Conservation (phyloP, 2,797 vertebrate species). For the Ataeniobius toweri region DNA sequence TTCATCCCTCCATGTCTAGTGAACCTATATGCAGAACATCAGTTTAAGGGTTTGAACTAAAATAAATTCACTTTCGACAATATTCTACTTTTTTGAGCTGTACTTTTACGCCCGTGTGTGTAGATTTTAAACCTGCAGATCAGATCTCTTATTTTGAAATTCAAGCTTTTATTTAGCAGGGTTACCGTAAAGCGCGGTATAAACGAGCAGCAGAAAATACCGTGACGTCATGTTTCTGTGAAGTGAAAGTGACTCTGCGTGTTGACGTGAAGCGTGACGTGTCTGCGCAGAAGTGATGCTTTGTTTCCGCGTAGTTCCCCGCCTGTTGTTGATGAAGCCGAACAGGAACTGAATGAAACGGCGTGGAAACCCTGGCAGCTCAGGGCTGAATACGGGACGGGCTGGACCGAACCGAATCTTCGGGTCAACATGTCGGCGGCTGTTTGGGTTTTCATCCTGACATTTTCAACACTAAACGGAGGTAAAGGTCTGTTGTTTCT, state of each 20-base stretch:
- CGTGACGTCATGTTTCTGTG: not conserved
- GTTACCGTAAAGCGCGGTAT: not conserved
- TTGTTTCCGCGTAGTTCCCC: not conserved
- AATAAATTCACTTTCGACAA: not conserved
- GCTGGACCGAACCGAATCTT: not conserved
- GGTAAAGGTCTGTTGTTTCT: not conserved
- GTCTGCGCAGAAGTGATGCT: not conserved
- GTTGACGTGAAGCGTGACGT: not conserved
- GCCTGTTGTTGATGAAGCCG: not conserved
- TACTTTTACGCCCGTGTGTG: too few species aligned
- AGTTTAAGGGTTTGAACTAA: not conserved
- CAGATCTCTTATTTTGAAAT: too few species aligned
- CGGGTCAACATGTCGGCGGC: conserved; percentile 8
- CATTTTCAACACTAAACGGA: not conserved
- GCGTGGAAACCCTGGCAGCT: not conserved
- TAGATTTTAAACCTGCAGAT: too few species aligned
- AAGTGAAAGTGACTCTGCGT: not conserved
- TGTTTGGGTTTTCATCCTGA: conserved; percentile 21
- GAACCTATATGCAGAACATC: too few species aligned
- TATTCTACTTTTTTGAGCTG: not conserved
- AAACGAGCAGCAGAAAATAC: not conserved
- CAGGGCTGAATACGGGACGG: not conserved
- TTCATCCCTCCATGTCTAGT: too few species aligned
- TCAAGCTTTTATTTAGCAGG: conserved; percentile 1
- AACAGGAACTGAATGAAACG: not conserved